These are phyloP conservation scores for Misgurnus anguillicaudatus DNA, from an alignment of 2,113 vertebrate species.

Conservation along the genomic window DNA sequence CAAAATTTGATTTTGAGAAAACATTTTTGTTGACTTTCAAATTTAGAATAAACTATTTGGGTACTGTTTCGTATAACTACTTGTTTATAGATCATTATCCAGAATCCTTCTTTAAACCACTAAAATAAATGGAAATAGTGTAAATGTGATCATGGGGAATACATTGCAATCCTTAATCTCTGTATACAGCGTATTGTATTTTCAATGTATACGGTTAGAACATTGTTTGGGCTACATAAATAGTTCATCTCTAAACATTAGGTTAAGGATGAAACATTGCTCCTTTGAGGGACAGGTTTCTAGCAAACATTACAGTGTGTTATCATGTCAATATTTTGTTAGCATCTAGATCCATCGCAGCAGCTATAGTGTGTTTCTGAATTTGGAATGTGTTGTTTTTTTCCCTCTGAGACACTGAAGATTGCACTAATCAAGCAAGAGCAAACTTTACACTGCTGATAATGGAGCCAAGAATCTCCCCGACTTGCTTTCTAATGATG, in stretches of 20 bases:
- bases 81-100: no score
- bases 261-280: slow-evolving; percentile 11
- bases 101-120: no score
- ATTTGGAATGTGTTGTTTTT: slow-evolving; percentile 54
- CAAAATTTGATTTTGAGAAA: no score
- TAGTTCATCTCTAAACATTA: not conserved
- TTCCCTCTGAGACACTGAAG: slow-evolving; percentile 57
- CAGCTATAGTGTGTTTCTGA: slow-evolving; percentile 31
- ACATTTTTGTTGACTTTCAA: no score
- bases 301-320: slow-evolving; percentile 25
- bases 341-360: slow-evolving; percentile 18
- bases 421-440: slow-evolving; percentile 61
- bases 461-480: slow-evolving; percentile 64
- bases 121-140: no score
- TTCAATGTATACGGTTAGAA: no score
- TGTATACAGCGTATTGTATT: no score
- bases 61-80: no score
- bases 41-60: no score
- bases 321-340: not conserved
- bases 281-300: slow-evolving; percentile 2
- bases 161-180: no score
- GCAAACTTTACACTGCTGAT: slow-evolving; percentile 65
- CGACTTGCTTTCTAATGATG: slow-evolving; percentile 77
- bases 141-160: no score
- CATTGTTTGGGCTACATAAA: no score